These are phyloP conservation scores for Cercocebus atys DNA, from an alignment of 2,113 vertebrate genomes.

Conservation along the genomic window DNA sequence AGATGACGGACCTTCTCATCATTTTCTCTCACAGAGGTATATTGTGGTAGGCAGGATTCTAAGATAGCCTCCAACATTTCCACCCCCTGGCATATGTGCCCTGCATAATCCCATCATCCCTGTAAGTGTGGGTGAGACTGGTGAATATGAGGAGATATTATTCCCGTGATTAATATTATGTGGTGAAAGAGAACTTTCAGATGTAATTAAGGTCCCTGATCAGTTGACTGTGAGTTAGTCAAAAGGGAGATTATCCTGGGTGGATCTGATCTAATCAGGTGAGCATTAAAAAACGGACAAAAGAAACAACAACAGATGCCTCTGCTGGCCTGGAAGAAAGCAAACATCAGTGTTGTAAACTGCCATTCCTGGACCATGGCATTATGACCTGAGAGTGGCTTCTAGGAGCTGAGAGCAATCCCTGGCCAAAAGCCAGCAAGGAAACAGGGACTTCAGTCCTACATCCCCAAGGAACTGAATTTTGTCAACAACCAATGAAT, in stretches of 20 bases:
- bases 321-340: not conserved
- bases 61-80: not conserved
- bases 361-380: not conserved
- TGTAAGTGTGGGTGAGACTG: not conserved
- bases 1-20: not conserved
- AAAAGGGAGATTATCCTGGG: not conserved
- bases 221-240: not conserved
- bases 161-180: not conserved
- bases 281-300: not conserved
- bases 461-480: not conserved
- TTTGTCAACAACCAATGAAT: not conserved
- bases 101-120: not conserved
- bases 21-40: not conserved
- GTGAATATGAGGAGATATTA: not conserved
- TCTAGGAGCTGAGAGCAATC: not conserved
- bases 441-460: not conserved
- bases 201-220: not conserved
- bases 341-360: not conserved
- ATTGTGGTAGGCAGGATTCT: not conserved
- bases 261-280: not conserved
- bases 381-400: not conserved
- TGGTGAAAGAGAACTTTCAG: not conserved
- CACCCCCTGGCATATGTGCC: accelerated
- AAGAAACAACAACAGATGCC: not conserved
- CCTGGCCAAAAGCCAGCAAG: not conserved